Base-by-base conservation (phyloP, 2,888 invertebrate genomes). In the Drosophila colorata region DNA sequence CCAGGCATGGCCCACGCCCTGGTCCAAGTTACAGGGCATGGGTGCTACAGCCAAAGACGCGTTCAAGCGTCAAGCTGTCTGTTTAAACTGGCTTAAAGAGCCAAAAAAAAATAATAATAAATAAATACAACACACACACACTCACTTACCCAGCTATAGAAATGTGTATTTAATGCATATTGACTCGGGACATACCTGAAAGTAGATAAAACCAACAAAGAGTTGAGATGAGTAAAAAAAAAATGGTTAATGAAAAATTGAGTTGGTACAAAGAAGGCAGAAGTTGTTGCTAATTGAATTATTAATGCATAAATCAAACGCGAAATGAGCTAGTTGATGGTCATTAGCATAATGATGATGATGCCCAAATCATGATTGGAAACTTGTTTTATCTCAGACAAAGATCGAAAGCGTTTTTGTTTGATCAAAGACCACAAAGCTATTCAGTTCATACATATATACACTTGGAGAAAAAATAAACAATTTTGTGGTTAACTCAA, bases 231-330 rank as follows among this genome's bases (percentile, higher is more conserved):
- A 31, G 38, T 31, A 8, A 44, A 43, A 14, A 33, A 23, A 5
- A n/a, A 23, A 7, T 13, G 23, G 28, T 33, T 33, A 18, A 35
- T 14, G 40, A 25, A 13, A 35, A 48, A 67, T 37, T 23, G 14
- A 40, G 23, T 56, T 20, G 46, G 46, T 25, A 25, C 2, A 58
- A 37, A 53, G 53, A 37, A 56, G 60, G 16, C 70, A 58, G 60
- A 53, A 57, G 25, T 47, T 41, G 40, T 60, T 63, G 56, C 69
- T 86, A 83, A 83, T 82, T 82, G 67, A 86, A 80, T 82, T 83
- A 86, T 80, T 66, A 74, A 83, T 72, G 68, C 80, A 86, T 86
- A 77, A 82, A 81, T 85, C 76, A 82, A 67, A 67, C 66, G 58
- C 63, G 37, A 71, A 73, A 78, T 73, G 47, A 44, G 60, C 20